Percentiles rank a stretch among this genome's conserved stretches.
Evolutionary conservation across 2,888 invertebrate genomes (phyloP).

Genomic region (Epiblema foenella): DNA sequence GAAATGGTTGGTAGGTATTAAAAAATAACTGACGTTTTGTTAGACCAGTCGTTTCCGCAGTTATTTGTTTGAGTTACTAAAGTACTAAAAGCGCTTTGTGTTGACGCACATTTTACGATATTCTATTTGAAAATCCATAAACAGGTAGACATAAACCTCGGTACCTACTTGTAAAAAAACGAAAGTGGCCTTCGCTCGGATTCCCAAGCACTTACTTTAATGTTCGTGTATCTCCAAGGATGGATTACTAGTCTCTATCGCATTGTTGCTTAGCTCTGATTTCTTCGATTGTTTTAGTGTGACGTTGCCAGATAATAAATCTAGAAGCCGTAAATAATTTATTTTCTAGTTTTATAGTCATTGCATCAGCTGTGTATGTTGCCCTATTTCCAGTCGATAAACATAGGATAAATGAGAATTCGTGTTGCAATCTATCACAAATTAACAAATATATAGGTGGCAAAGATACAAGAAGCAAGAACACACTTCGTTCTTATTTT

Average conservation of each 20-base stretch:
- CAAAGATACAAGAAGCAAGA: conserved; percentile 48
- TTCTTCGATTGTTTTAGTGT: conserved; percentile 26
- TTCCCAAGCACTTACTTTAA: conserved; percentile 18
- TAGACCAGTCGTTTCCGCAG: conserved; percentile 41
- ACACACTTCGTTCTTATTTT: conserved; percentile 17
- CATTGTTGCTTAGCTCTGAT: conserved; percentile 14
- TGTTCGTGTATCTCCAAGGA: background rate
- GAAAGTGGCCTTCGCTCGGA: conserved; percentile 46
- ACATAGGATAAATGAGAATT: conserved; percentile 48
- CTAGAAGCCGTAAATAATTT: conserved; percentile 38
- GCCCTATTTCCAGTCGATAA: conserved; percentile 63
- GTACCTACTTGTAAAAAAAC: conserved; percentile 45
- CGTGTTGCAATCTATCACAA: conserved; percentile 61
- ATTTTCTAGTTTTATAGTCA: conserved; percentile 52
- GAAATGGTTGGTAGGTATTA: conserved; percentile 37
- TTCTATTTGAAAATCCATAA: conserved; percentile 56
- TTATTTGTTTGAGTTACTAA: conserved; percentile 51
- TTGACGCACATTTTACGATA: conserved; percentile 56
- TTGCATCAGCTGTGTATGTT: conserved; percentile 54
- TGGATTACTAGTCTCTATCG: conserved; percentile 7
- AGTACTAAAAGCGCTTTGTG: conserved; percentile 52
- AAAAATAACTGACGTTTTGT: conserved; percentile 39
- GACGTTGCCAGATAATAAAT: conserved; percentile 46
- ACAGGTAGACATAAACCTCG: conserved; percentile 53
- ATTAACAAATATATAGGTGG: conserved; percentile 54